Base-by-base conservation (phyloP, 2,888 invertebrate genomes). In the Unio delphinus region DNA sequence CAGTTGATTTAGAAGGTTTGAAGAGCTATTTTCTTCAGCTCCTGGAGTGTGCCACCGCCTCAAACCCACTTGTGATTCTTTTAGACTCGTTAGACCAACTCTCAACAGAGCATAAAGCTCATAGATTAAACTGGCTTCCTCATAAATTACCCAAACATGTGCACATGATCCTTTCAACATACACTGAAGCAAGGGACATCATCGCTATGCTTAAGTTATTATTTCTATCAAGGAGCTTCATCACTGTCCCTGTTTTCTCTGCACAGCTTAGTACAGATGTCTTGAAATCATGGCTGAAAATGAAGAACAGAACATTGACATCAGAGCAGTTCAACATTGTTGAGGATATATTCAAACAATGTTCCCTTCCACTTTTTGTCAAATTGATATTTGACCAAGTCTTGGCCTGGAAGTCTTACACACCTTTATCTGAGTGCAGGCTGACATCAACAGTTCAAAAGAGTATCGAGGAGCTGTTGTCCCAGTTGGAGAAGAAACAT, bases 51-150 rank as follows among this genome's bases (percentile, higher is more conserved):
- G 81, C 78, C 30, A 74, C 78, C 17, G 73, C 76, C 20, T 78
- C 72, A 8, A 72, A 72, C 62, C 83, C 84, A 0, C 66, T 87
- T 23, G 78, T 86, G 8, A 72, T 88, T 8, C 61, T 87, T 7
- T 73, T 88, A 23, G 88, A 88, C 67, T 83, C 85, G 0, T 70
- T 88, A 8, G 86, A 88, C 67, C 87, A 87, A 70, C 73, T 88
- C 34, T 80, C 83, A 0, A 56, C 73, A 23, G 80, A 75, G 55
- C 74, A 83, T 67, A 76, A 78, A 57, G 85, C 85, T n/a, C 80
- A 84, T 72, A 84, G 80, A 61, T 70, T 87, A 11, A 76, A 80
- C 72, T 88, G 88, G 88, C 73, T 88, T 28, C 87, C 86, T 30
- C 70, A 76, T 66, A 72, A 76, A 65, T 73, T 86, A 17, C 83